Evolutionary conservation across 2,888 invertebrate species (phyloP).

Genomic region (Platycheirus albimanus): DNA sequence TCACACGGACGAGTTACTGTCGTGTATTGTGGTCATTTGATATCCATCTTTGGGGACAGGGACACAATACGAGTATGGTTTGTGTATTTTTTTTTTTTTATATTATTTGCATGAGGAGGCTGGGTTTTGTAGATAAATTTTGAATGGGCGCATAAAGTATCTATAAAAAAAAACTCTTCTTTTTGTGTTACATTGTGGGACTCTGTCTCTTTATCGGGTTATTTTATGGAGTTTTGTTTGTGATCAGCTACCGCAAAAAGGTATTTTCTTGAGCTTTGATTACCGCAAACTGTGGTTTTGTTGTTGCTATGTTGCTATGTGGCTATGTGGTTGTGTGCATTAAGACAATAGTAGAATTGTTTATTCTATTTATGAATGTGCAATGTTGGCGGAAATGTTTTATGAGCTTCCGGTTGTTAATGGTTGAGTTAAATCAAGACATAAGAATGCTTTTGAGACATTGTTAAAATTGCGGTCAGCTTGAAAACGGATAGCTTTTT

Average conservation of each 20-base stretch:
- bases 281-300: conserved; percentile 31
- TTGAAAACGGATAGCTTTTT: too few species aligned
- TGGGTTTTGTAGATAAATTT: conserved; percentile 44
- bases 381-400: conserved; percentile 54
- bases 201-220: conserved; percentile 35
- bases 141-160: conserved; percentile 71
- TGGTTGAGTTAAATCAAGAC: neutral
- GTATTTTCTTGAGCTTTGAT: conserved; percentile 50
- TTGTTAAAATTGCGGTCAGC: too few species aligned
- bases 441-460: too few species aligned
- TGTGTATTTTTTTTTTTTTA: too few species aligned
- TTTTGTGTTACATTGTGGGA: conserved; percentile 21
- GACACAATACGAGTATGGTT: conserved; percentile 47
- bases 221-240: conserved; percentile 62
- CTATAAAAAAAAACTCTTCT: conserved; percentile 63
- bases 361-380: too few species aligned
- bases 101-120: conserved; percentile 28
- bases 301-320: conserved; percentile 9
- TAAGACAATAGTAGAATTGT: conserved; percentile 34
- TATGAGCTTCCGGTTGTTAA: conserved; percentile 54
- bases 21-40: conserved; percentile 73
- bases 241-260: conserved; percentile 66
- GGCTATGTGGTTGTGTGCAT: conserved; percentile 29
- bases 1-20: conserved; percentile 71
- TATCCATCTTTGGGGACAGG: conserved; percentile 72